Conservation (phyloP, 2,888 invertebrate species). For the Trichacis sp. region DNA sequence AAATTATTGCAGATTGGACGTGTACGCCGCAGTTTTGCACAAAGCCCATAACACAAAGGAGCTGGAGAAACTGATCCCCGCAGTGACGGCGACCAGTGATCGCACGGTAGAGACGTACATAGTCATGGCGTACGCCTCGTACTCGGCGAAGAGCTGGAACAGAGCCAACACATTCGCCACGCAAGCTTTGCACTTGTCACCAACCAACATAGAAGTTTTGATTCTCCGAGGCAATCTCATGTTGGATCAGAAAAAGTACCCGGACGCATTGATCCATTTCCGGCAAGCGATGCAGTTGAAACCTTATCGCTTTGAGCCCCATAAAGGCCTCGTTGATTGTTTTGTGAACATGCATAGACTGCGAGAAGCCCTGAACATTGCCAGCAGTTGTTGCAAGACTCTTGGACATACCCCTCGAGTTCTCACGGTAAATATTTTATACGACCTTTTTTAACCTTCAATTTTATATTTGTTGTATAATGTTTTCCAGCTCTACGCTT, state of each 20-base stretch:
- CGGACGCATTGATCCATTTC: slow-evolving; percentile 77
- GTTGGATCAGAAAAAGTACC: slow-evolving; percentile 76
- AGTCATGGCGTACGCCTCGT: slow-evolving; percentile 80
- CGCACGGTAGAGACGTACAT: slow-evolving; percentile 80
- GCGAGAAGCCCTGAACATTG: slow-evolving; percentile 80
- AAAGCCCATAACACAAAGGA: slow-evolving; percentile 74
- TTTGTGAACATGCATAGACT: slow-evolving; percentile 77
- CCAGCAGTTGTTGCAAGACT: slow-evolving; percentile 79
- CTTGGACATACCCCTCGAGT: slow-evolving; percentile 80
- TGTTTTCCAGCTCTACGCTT: slow-evolving; percentile 78
- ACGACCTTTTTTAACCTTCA: too few relatives aligned
- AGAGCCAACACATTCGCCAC: slow-evolving; percentile 81
- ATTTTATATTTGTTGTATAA: too few relatives aligned
- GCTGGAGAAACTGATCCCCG: slow-evolving; percentile 74
- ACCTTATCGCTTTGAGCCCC: slow-evolving; percentile 79
- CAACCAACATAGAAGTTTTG: slow-evolving; percentile 79
- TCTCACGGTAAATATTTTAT: slow-evolving; percentile 73
- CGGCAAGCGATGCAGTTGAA: slow-evolving; percentile 76
- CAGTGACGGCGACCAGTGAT: slow-evolving; percentile 70
- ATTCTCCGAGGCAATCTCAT: slow-evolving; percentile 80
- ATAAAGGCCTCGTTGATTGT: slow-evolving; percentile 83
- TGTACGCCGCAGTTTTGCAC: slow-evolving; percentile 75
- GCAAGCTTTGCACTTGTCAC: slow-evolving; percentile 77
- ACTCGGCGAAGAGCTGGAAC: slow-evolving; percentile 75
- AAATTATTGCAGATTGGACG: slow-evolving; percentile 73